phyloP scores from a whole-genome alignment of 1,140 invertebrate species.

The Coptotermes formosanus region DNA sequence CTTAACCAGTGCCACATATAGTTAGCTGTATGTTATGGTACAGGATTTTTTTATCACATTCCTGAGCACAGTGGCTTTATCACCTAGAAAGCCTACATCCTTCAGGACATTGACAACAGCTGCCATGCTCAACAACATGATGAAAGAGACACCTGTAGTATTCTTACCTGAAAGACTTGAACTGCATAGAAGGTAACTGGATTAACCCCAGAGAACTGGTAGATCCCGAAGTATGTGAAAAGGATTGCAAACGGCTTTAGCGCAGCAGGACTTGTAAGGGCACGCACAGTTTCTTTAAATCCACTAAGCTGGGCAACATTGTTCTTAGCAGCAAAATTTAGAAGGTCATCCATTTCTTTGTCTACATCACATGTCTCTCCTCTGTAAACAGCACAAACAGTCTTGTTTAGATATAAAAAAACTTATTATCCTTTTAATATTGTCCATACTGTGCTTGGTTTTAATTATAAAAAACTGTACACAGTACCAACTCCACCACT shows the following conservation, averaged over 20 bases:
- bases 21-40: no score
- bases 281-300: slow-evolving; percentile 55
- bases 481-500: no score
- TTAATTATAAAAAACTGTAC: no score
- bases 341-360: slow-evolving; percentile 60
- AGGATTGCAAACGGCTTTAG: slow-evolving; percentile 65
- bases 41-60: no score
- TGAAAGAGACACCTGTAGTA: neutral
- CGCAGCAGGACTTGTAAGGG: slow-evolving; percentile 59
- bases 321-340: slow-evolving; percentile 61
- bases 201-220: slow-evolving; percentile 73
- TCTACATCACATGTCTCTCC: slow-evolving; percentile 62
- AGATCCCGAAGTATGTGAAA: slow-evolving; percentile 67
- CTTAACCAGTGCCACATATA: neutral
- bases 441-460: no score
- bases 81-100: no score
- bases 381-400: slow-evolving; percentile 41
- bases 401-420: neutral
- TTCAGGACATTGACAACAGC: no score
- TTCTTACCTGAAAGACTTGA: slow-evolving; percentile 63
- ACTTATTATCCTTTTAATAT: no score
- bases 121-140: no score
- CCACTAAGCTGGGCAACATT: slow-evolving; percentile 56
- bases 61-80: no score
- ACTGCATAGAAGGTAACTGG: slow-evolving; percentile 78